Conservation (phyloP, 2,888 invertebrate species). For the Cerastis rubricosa region DNA sequence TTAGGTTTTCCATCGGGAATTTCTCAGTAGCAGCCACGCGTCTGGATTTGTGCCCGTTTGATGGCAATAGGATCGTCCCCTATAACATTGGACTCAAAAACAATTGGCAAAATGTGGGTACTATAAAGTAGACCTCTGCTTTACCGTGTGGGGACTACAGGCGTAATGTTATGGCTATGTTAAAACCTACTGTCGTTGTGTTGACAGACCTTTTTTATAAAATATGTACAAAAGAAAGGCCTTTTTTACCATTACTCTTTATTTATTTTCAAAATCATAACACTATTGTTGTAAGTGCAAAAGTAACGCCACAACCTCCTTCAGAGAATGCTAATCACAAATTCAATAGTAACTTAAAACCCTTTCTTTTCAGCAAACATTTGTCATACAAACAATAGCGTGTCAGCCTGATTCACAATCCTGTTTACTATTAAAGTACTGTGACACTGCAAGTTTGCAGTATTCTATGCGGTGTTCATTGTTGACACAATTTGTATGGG, state of each 20-base stretch:
- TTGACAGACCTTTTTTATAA: too few relatives aligned
- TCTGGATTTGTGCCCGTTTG: too few relatives aligned
- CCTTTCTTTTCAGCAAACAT: neutral
- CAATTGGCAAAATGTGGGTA: too few relatives aligned
- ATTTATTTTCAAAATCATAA: neutral
- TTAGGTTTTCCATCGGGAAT: too few relatives aligned
- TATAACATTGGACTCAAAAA: too few relatives aligned
- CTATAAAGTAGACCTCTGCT: too few relatives aligned
- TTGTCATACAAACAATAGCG: constrained; percentile 12
- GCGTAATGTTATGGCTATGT: too few relatives aligned
- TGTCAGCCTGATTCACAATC: constrained; percentile 20
- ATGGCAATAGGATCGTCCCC: too few relatives aligned
- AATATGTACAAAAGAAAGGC: neutral
- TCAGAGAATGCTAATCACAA: constrained; percentile 1
- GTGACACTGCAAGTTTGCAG: neutral
- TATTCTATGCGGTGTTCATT: constrained; percentile 17
- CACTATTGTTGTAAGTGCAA: neutral
- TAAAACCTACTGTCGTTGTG: neutral
- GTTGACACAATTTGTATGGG: constrained; percentile 23
- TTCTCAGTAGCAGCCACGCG: too few relatives aligned
- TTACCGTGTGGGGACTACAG: too few relatives aligned
- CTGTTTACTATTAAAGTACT: constrained; percentile 6
- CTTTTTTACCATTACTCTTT: neutral
- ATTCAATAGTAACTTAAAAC: neutral
- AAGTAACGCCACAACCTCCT: neutral